These are phyloP conservation scores for Lasioglossum villosulum DNA, from an alignment of 2,888 invertebrate genomes.

Conservation along the genomic window DNA sequence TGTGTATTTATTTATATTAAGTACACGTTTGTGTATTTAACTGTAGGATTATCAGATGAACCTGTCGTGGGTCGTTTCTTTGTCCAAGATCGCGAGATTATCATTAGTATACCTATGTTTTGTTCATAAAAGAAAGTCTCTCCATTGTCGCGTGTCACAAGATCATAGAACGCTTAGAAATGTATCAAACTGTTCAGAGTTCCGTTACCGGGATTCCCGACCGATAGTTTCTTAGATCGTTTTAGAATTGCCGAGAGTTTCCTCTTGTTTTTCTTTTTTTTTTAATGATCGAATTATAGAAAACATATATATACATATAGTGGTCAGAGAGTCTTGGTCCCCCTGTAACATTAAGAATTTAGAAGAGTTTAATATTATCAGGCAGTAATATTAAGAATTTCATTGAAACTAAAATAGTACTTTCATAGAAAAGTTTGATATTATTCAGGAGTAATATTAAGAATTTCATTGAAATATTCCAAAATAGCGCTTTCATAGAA, in stretches of 20 bases:
- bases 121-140: slow-evolving; percentile 16
- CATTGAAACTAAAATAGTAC: background rate
- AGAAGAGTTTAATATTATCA: background rate
- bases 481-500: no score
- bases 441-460: no score
- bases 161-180: slow-evolving; percentile 39
- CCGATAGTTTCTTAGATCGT: slow-evolving; percentile 41
- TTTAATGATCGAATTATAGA: slow-evolving; percentile 2
- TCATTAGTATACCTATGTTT: slow-evolving; percentile 45
- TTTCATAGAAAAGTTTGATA: no score
- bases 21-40: slow-evolving; percentile 4
- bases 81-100: slow-evolving; percentile 30
- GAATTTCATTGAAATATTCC: no score
- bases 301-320: slow-evolving; percentile 7
- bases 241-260: slow-evolving; percentile 36
- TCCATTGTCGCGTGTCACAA: slow-evolving; percentile 31
- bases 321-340: background rate
- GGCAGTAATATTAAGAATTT: background rate
- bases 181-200: background rate
- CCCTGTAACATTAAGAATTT: no score
- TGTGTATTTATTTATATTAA: no score
- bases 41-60: slow-evolving; percentile 30
- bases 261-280: background rate
- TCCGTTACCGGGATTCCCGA: slow-evolving; percentile 8
- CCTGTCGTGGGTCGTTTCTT: slow-evolving; percentile 50